phyloP scores from a whole-genome alignment of 2,113 vertebrate genomes.

The Myrmecobius fasciatus region DNA sequence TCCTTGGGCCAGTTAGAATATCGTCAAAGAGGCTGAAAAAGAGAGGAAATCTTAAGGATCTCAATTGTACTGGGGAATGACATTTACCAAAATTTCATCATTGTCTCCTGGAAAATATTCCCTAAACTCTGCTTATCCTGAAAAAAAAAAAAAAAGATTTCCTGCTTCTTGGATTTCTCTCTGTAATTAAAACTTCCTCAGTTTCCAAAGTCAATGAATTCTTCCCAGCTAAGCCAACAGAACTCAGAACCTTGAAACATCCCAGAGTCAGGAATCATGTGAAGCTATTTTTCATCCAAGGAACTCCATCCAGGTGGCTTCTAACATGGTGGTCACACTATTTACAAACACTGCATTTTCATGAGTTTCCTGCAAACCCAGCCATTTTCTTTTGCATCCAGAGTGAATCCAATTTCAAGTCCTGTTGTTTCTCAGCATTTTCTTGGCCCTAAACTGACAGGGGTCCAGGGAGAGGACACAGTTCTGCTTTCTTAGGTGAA shows the following conservation, averaged over 20 bases:
- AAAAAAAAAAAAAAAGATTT: neutral
- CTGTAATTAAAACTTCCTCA: neutral
- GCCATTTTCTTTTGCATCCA: slow-evolving; percentile 56
- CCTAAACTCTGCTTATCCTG: neutral
- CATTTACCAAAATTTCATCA: neutral
- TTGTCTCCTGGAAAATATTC: slow-evolving; percentile 10
- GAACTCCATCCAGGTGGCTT: slow-evolving; percentile 50
- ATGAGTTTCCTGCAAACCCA: slow-evolving; percentile 55
- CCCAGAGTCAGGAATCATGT: slow-evolving; percentile 34
- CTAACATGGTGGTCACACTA: slow-evolving; percentile 27
- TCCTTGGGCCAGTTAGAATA: slow-evolving; percentile 15
- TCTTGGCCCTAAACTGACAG: slow-evolving; percentile 43
- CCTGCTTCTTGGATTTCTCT: neutral
- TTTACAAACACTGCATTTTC: slow-evolving; percentile 44
- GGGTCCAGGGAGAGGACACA: slow-evolving; percentile 11
- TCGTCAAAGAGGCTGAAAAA: neutral
- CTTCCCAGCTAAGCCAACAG: neutral
- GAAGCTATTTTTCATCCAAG: slow-evolving; percentile 41
- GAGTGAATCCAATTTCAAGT: slow-evolving; percentile 61
- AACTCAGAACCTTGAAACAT: neutral
- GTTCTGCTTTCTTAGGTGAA: slow-evolving; percentile 43
- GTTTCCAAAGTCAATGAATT: slow-evolving; percentile 26
- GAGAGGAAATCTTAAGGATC: neutral
- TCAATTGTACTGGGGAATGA: neutral
- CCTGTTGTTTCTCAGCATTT: slow-evolving; percentile 52